Conservation (phyloP, 1,140 invertebrate genomes). For the Panagrolaimus sp. region DNA sequence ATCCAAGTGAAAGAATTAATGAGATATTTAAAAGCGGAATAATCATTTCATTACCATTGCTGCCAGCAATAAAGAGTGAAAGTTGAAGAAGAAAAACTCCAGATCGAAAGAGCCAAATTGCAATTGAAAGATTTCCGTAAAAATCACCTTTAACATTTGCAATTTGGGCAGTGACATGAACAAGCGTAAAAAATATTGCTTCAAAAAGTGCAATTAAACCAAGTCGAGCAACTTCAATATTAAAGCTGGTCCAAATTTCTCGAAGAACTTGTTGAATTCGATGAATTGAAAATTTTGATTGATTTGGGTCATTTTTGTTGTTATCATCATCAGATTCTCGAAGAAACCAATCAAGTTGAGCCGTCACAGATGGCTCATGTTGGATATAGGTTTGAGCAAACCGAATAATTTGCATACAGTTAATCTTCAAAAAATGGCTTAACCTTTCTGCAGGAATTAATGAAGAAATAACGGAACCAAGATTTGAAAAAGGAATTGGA, state of each 20-base stretch:
- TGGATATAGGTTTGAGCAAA: conserved; percentile 28
- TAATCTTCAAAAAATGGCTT: conserved; percentile 17
- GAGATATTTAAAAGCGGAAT: neutral
- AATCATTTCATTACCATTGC: neutral
- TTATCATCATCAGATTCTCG: conserved; percentile 11
- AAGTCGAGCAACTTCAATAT: conserved; percentile 20
- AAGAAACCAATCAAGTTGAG: conserved; percentile 10
- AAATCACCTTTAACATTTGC: neutral
- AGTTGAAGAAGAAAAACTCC: conserved; percentile 14
- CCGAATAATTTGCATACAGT: conserved; percentile 35
- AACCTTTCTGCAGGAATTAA: conserved; percentile 60
- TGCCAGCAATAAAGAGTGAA: neutral
- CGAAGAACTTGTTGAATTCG: conserved; percentile 22
- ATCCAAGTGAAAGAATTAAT: neutral
- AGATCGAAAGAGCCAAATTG: neutral
- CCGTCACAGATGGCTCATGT: conserved; percentile 5
- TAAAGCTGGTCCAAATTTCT: conserved; percentile 30
- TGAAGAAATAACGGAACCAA: conserved; percentile 75
- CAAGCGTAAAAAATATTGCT: conserved; percentile 25
- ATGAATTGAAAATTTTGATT: conserved; percentile 18
- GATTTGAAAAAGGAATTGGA: conserved; percentile 85
- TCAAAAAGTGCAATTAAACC: conserved; percentile 34
- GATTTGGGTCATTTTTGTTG: neutral
- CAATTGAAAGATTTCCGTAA: neutral
- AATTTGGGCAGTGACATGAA: neutral